These are phyloP conservation scores for Drosophila quadrilineata DNA, from an alignment of 1,140 invertebrate genomes.

Conservation along the genomic window DNA sequence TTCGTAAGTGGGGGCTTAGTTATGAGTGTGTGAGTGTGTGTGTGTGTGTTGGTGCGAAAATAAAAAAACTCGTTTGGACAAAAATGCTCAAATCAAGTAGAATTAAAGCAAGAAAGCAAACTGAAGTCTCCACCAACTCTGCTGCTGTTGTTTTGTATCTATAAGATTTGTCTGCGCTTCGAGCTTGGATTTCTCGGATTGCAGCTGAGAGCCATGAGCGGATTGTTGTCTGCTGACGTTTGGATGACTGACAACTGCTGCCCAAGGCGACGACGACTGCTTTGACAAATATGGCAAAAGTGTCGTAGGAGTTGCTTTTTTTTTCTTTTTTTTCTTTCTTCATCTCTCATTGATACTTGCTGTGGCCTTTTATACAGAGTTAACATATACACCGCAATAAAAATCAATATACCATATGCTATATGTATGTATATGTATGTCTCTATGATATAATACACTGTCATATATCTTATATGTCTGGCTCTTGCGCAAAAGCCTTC, in stretches of 20 bases:
- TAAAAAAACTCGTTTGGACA: slow-evolving; percentile 64
- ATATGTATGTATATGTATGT: too few relatives aligned
- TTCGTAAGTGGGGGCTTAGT: too few relatives aligned
- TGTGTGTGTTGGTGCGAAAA: slow-evolving; percentile 20
- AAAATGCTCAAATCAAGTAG: slow-evolving; percentile 60
- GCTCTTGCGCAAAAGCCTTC: too few relatives aligned
- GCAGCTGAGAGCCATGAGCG: slow-evolving; percentile 35
- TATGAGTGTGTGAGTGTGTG: slow-evolving; percentile 17
- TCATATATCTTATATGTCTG: too few relatives aligned
- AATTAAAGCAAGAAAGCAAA: slow-evolving; percentile 52
- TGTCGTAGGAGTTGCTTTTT: slow-evolving; percentile 62
- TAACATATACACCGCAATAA: too few relatives aligned
- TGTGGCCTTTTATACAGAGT: too few relatives aligned
- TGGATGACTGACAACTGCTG: slow-evolving; percentile 13
- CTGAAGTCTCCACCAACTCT: too few relatives aligned
- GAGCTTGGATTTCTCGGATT: slow-evolving; percentile 30
- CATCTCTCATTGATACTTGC: too few relatives aligned
- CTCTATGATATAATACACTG: too few relatives aligned
- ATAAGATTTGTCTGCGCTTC: slow-evolving; percentile 31
- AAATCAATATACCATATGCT: too few relatives aligned
- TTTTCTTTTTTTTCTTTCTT: background rate
- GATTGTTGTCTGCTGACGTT: slow-evolving; percentile 15
- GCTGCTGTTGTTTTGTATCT: too few relatives aligned
- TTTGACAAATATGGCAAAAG: slow-evolving; percentile 68
- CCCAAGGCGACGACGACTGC: slow-evolving; percentile 58